Base-by-base conservation (phyloP, 2,797 vertebrate genomes). In the Chromis chromis region DNA sequence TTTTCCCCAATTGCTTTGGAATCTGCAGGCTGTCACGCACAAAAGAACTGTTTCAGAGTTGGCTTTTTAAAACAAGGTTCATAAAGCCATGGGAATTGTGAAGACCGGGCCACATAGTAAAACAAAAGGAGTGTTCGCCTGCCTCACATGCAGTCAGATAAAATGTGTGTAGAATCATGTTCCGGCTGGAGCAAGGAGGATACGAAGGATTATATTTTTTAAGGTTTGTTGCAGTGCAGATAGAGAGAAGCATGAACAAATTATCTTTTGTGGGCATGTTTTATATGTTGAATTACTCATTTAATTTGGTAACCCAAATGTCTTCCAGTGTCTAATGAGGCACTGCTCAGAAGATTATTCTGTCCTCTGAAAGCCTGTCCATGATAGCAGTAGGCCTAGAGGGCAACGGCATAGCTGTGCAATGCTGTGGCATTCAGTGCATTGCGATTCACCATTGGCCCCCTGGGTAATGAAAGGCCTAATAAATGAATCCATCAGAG, bases 401-500 rank as follows among this genome's bases (percentile, higher is more conserved):
- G 91, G 88, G 86, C 88, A 89, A 81, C 65, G 25, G 88, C 88
- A 73, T 88, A 86, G 88, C 91, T 79, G 82, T 86, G 89, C 90
- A 76, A 87, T 76, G 86, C 89, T 64, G 91, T 89, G 89, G 93
- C 90, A 88, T 88, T 91, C 90, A 85, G 87, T 86, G 90, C 92
- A 92, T 93, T 93, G 91, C 85, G 91, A 93, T 94, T 94, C 94
- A 93, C 94, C 91, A 93, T 89, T 90, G 93, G 81, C 93, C 94
- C 92, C 90, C 78, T 87, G 92, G 94, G 94, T 94, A 95, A 95
- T 94, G 92, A 94, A 94, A 93, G 93, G 90, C 91, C 93, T 94
- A 94, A 94, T 95, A 95, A 95, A 95, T 95, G 94, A 94, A 94
- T 94, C 91, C 93, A 94, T 95, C 94, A 94, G 92, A 90, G 92